phyloP scores from a whole-genome alignment of 2,888 invertebrate species.

The Drosophila conformis region DNA sequence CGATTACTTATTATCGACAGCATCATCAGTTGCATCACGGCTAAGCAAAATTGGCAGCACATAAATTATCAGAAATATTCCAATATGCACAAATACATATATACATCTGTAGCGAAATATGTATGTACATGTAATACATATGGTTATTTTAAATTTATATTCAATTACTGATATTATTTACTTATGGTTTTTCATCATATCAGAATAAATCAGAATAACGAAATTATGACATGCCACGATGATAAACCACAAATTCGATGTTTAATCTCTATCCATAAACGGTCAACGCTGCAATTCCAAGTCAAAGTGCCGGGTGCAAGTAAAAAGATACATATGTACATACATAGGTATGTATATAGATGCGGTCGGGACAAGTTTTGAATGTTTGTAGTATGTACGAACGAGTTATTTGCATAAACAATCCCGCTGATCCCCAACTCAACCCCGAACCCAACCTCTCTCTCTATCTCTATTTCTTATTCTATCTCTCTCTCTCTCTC shows the following conservation, averaged over 20 bases:
- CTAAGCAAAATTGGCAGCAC: conserved; percentile 34
- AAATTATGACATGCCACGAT: conserved; percentile 2
- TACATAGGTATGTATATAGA: conserved; percentile 22
- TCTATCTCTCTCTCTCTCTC: background rate
- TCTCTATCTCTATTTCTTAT: conserved; percentile 2
- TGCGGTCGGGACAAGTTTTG: conserved; percentile 24
- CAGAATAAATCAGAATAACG: conserved; percentile 1
- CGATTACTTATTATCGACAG: conserved; percentile 28
- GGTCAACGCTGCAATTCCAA: conserved; percentile 13
- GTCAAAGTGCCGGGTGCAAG: conserved; percentile 5
- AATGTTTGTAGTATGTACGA: background rate
- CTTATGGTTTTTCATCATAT: conserved; percentile 4
- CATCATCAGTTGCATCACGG: conserved; percentile 42
- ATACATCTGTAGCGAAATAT: conserved; percentile 1
- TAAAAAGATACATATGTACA: conserved; percentile 23
- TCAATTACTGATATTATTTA: conserved; percentile 19
- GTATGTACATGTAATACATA: conserved; percentile 11
- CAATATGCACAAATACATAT: conserved; percentile 10
- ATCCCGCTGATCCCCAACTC: conserved; percentile 37
- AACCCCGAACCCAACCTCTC: conserved; percentile 25
- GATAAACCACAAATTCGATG: conserved; percentile 14
- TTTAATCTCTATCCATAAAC: conserved; percentile 21
- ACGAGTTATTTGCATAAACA: conserved; percentile 55
- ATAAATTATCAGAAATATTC: conserved; percentile 34
- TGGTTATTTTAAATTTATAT: conserved; percentile 18